A percentile compares a stretch with the other conserved stretches of the same genome.
These are phyloP conservation scores for Atherinosoma microstoma DNA, from an alignment of 2,797 vertebrate species.

Conservation along the genomic window DNA sequence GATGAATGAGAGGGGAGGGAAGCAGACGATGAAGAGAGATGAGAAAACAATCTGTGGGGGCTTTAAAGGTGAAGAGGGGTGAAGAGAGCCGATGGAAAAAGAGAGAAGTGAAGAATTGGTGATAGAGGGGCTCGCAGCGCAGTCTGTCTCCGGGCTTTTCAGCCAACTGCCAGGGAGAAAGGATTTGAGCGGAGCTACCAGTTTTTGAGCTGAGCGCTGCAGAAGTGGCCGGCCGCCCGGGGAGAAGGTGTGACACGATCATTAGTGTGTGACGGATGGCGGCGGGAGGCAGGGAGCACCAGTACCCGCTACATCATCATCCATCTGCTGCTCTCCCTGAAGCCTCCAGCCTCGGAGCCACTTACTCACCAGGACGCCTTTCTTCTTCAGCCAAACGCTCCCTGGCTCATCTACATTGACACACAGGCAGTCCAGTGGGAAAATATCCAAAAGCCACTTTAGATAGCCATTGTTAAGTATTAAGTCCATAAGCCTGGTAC, in stretches of 20 bases:
- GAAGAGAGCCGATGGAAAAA: conserved; percentile 51
- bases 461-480: conserved; percentile 59
- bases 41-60: conserved; percentile 62
- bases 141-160: conserved; percentile 65
- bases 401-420: conserved; percentile 67
- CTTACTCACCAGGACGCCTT: conserved; percentile 78
- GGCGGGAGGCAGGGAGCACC: conserved; percentile 76
- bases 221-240: conserved; percentile 76
- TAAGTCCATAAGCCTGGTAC: conserved; percentile 39
- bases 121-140: conserved; percentile 57
- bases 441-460: conserved; percentile 64
- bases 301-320: conserved; percentile 79
- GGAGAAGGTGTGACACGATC: conserved; percentile 83
- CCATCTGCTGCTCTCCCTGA: conserved; percentile 78
- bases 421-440: conserved; percentile 57
- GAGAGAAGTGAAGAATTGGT: conserved; percentile 58
- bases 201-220: conserved; percentile 81
- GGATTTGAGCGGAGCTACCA: conserved; percentile 70
- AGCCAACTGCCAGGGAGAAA: conserved; percentile 58
- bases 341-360: conserved; percentile 70
- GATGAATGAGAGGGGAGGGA: conserved; percentile 52
- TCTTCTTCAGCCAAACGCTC: conserved; percentile 74
- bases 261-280: conserved; percentile 83
- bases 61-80: conserved; percentile 72
- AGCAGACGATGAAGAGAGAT: conserved; percentile 57